These are phyloP conservation scores for Gambusia affinis DNA, from an alignment of 2,113 vertebrate genomes.

Conservation along the genomic window DNA sequence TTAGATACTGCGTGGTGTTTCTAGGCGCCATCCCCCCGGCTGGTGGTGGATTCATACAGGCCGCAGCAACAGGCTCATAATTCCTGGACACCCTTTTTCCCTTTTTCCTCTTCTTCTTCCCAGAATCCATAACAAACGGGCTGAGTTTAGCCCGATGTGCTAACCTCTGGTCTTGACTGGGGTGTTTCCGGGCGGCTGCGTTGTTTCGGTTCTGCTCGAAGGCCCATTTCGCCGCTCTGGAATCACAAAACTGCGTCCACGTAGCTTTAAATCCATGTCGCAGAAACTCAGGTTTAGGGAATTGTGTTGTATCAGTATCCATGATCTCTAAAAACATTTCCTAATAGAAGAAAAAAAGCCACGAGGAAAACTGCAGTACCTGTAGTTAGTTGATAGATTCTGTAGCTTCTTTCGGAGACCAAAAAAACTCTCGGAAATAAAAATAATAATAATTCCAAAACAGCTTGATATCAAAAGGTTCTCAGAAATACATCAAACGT, in stretches of 20 bases:
- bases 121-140: rapidly evolving
- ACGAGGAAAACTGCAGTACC: not conserved
- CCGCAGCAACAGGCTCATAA: not conserved
- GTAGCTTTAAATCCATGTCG: not conserved
- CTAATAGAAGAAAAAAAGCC: not conserved
- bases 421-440: not conserved
- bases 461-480: not conserved
- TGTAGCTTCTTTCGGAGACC: not conserved
- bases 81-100: rapidly evolving
- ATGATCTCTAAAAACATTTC: constrained; percentile 62
- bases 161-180: constrained; percentile 15
- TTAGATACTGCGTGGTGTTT: constrained; percentile 82
- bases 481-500: not conserved
- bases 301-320: constrained; percentile 26
- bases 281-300: not conserved
- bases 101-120: not conserved
- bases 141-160: not conserved
- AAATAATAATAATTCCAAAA: not conserved
- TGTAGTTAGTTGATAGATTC: not conserved
- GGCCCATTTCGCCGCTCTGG: not conserved
- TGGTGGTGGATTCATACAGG: not conserved
- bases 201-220: not conserved
- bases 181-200: constrained; percentile 1
- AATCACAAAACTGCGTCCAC: constrained; percentile 22
- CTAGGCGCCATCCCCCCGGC: constrained; percentile 65